Evolutionary conservation across 2,888 invertebrate genomes (phyloP).

Genomic region (Leptodirus hochenwartii): DNA sequence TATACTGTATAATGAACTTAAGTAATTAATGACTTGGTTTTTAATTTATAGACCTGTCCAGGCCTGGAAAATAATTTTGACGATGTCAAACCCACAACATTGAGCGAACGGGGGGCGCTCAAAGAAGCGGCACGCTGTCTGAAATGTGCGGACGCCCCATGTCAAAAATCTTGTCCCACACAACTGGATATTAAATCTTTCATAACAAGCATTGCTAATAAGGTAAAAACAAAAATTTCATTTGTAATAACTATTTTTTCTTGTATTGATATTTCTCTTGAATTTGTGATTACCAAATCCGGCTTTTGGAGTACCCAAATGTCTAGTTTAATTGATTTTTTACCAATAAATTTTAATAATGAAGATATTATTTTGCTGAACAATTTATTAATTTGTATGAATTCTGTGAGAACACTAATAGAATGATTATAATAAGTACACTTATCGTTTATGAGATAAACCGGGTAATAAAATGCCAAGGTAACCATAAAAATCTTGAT

Average conservation of each 20-base stretch:
- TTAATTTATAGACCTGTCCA: slow-evolving; percentile 38
- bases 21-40: slow-evolving; percentile 5
- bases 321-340: no score
- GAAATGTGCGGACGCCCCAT: slow-evolving; percentile 91
- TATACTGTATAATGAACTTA: neutral
- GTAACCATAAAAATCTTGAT: no score
- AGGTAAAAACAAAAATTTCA: slow-evolving; percentile 39
- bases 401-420: no score
- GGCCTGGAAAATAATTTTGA: slow-evolving; percentile 76
- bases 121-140: slow-evolving; percentile 76
- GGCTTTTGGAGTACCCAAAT: no score
- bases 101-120: slow-evolving; percentile 89
- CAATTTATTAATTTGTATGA: no score
- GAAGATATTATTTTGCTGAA: no score
- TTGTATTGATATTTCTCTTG: no score
- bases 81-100: slow-evolving; percentile 92
- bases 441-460: no score
- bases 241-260: slow-evolving; percentile 1
- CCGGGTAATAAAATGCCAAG: no score
- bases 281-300: no score
- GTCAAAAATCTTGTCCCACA: slow-evolving; percentile 97
- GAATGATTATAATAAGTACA: no score
- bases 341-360: no score
- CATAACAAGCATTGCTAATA: slow-evolving; percentile 90
- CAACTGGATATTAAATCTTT: slow-evolving; percentile 94